These are phyloP conservation scores for Drosophila repletoides DNA, from an alignment of 1,140 invertebrate genomes.

Conservation along the genomic window DNA sequence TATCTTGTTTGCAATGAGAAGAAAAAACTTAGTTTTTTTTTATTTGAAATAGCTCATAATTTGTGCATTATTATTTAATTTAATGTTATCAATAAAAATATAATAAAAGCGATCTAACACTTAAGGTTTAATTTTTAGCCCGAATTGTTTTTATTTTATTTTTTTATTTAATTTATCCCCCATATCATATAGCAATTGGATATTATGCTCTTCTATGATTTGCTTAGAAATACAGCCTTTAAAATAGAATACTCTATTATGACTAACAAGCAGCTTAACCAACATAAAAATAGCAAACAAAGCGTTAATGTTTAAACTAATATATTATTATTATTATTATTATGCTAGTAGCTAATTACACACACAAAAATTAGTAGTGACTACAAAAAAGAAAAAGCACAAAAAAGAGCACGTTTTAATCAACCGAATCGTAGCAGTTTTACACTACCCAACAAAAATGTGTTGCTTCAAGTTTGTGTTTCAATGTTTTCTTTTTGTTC, in stretches of 20 bases:
- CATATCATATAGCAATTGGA: constrained; percentile 9
- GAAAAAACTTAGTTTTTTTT: constrained; percentile 69
- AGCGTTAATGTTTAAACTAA: constrained; percentile 75
- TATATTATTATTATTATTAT: constrained; percentile 46
- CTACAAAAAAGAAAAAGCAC: no score
- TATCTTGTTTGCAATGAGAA: constrained; percentile 63
- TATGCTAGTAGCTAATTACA: constrained; percentile 61
- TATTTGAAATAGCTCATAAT: constrained; percentile 57
- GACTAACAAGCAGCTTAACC: constrained; percentile 70
- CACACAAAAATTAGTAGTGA: constrained; percentile 44
- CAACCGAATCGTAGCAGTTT: constrained; percentile 36
- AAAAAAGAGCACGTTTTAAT: constrained; percentile 29
- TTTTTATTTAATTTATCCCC: constrained; percentile 17
- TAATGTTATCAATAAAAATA: constrained; percentile 60
- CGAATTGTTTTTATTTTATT: constrained; percentile 31
- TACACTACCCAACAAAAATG: constrained; percentile 32
- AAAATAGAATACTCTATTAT: constrained; percentile 53
- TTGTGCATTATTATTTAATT: constrained; percentile 80
- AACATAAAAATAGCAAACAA: constrained; percentile 59
- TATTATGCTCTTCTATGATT: constrained; percentile 1
- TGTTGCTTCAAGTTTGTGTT: constrained; percentile 62
- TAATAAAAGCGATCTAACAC: constrained; percentile 22
- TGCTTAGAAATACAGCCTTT: constrained; percentile 37
- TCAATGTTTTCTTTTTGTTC: constrained; percentile 41
- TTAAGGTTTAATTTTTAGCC: constrained; percentile 28